A percentile compares a stretch with the other conserved stretches of the same genome.
These are phyloP conservation scores for Camponotus fellah DNA, from an alignment of 2,888 invertebrate species.

Conservation along the genomic window DNA sequence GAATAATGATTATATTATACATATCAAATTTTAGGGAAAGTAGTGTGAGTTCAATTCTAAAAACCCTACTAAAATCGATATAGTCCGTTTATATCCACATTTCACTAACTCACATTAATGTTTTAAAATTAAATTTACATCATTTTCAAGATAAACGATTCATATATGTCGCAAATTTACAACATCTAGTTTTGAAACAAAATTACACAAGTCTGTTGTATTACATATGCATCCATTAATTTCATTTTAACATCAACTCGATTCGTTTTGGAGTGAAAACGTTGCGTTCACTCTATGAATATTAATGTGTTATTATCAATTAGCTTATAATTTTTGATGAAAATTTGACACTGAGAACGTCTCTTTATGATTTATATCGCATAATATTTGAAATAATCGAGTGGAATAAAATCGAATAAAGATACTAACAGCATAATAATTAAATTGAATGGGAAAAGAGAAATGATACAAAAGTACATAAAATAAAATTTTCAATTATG, in stretches of 20 bases:
- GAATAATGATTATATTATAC: background rate
- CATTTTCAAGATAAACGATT: slow-evolving; percentile 49
- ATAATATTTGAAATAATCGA: slow-evolving; percentile 34
- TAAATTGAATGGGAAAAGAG: background rate
- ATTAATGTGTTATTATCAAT: slow-evolving; percentile 49
- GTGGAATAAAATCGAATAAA: slow-evolving; percentile 4
- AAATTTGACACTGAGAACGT: slow-evolving; percentile 19
- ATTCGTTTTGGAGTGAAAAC: slow-evolving; percentile 47
- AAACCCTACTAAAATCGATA: background rate
- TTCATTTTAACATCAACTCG: slow-evolving; percentile 38
- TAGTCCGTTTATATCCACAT: background rate
- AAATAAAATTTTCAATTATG: background rate
- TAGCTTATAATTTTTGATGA: slow-evolving; percentile 50
- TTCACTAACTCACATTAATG: slow-evolving; percentile 24
- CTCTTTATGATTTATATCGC: slow-evolving; percentile 14
- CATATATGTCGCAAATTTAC: slow-evolving; percentile 21
- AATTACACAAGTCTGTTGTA: slow-evolving; percentile 40
- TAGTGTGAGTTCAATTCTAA: background rate
- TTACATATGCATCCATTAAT: slow-evolving; percentile 44
- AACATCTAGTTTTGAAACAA: slow-evolving; percentile 26
- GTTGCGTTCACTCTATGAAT: slow-evolving; percentile 29
- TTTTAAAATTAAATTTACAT: slow-evolving; percentile 36
- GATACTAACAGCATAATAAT: background rate
- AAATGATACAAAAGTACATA: background rate
- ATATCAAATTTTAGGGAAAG: background rate